Percentiles rank a stretch among this genome's conserved stretches.
Evolutionary conservation across 2,797 vertebrate genomes (phyloP).

Genomic region (Aphelocoma californica): DNA sequence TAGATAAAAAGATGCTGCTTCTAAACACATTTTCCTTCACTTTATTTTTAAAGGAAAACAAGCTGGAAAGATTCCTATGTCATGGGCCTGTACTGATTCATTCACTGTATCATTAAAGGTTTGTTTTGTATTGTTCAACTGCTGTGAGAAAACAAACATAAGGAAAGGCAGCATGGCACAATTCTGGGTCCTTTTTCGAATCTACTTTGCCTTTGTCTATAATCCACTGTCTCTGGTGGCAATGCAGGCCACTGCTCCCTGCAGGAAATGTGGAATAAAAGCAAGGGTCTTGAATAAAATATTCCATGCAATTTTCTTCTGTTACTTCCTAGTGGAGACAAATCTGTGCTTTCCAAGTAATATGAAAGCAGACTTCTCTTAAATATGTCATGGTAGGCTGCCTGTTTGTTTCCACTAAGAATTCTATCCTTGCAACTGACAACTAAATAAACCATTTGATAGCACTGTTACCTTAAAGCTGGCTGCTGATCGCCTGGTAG

Average conservation of each 20-base stretch:
- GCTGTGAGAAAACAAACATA: background rate
- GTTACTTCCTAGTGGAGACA: background rate
- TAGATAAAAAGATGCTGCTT: background rate
- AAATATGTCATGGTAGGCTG: background rate
- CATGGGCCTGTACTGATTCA: background rate
- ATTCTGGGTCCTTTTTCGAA: background rate
- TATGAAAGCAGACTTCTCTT: background rate
- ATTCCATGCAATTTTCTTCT: background rate
- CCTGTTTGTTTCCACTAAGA: background rate
- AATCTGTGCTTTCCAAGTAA: background rate
- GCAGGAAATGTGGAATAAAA: conserved; percentile 28
- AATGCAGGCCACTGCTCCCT: background rate
- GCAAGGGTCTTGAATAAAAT: conserved; percentile 24
- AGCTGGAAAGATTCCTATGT: background rate
- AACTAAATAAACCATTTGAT: conserved; percentile 13
- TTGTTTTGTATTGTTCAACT: background rate
- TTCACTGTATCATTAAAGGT: background rate
- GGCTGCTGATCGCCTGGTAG: background rate
- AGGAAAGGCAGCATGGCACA: background rate
- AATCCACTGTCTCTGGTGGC: background rate
- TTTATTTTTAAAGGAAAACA: background rate
- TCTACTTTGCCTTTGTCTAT: background rate
- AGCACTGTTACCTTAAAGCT: background rate
- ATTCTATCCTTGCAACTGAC: background rate
- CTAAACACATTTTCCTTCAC: background rate